A percentile compares a stretch with the other conserved stretches of the same genome.
phyloP scores from a whole-genome alignment of 2,797 vertebrate species.

The Eulemur coronatus region DNA sequence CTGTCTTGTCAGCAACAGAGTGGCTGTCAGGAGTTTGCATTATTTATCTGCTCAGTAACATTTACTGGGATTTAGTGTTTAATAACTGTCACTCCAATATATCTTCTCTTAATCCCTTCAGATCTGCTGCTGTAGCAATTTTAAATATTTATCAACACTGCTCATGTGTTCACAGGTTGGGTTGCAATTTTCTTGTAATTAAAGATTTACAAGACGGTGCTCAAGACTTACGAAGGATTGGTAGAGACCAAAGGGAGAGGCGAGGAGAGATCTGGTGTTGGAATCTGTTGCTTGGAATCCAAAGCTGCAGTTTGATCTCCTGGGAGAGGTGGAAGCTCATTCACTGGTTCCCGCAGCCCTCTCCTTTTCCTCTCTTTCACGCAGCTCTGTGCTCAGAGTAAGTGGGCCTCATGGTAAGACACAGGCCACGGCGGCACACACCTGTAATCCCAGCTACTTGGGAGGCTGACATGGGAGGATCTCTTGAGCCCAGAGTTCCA shows the following conservation, averaged over 20 bases:
- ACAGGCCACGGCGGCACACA: fast-evolving
- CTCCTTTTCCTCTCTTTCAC: neutral
- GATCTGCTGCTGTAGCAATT: conserved; percentile 80
- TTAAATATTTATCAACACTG: conserved; percentile 84
- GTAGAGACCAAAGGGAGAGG: conserved; percentile 66
- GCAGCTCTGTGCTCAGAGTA: neutral
- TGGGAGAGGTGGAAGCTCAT: neutral
- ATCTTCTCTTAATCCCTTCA: conserved; percentile 83
- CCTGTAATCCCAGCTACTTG: neutral
- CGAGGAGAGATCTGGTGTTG: neutral
- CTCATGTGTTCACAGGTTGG: conserved; percentile 73
- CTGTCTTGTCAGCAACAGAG: conserved; percentile 49
- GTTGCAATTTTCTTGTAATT: conserved; percentile 83
- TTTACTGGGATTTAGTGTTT: conserved; percentile 84
- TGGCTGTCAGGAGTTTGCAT: conserved; percentile 75
- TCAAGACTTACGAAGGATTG: conserved; percentile 71
- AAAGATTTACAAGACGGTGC: conserved; percentile 84
- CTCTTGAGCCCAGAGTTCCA: neutral
- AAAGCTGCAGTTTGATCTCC: neutral
- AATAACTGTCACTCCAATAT: conserved; percentile 84
- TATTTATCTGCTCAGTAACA: conserved; percentile 81
- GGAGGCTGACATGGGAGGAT: neutral
- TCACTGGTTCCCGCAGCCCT: neutral
- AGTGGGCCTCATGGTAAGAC: fast-evolving
- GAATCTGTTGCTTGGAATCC: neutral